Percentiles rank a stretch among this genome's conserved stretches.
These are phyloP conservation scores for Donacobius atricapilla DNA, from an alignment of 2,113 vertebrate genomes.

Conservation along the genomic window DNA sequence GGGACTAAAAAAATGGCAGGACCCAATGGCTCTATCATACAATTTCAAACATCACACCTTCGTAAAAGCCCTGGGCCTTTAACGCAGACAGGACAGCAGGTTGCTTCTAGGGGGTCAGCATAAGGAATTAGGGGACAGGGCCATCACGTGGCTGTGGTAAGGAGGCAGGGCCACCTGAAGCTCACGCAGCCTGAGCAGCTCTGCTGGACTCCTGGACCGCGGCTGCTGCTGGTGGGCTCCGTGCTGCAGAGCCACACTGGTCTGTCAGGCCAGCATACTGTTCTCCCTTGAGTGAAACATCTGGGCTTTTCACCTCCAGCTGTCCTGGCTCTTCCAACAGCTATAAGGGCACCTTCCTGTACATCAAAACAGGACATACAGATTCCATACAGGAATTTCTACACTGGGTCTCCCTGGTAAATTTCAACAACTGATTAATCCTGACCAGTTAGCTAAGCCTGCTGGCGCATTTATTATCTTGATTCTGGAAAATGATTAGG, in stretches of 20 bases:
- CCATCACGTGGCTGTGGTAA: background rate
- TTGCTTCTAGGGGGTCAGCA: background rate
- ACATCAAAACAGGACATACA: fast-evolving
- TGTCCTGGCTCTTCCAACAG: background rate
- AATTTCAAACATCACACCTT: fast-evolving
- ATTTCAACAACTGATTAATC: background rate
- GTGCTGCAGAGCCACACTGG: fast-evolving
- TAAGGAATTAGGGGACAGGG: background rate
- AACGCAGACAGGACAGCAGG: background rate
- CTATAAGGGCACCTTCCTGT: background rate
- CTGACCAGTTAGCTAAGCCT: background rate
- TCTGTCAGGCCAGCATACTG: fast-evolving
- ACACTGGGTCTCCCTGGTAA: background rate
- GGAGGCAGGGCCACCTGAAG: background rate
- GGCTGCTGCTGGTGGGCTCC: background rate
- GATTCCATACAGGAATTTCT: background rate
- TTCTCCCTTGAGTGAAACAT: background rate
- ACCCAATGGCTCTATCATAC: background rate
- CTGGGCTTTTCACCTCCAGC: background rate
- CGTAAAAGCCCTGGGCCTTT: background rate
- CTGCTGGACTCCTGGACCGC: fast-evolving
- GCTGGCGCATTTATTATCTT: background rate
- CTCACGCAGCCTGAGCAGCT: too few relatives aligned
- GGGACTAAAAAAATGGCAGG: background rate
- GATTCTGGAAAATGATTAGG: background rate